These are phyloP conservation scores for Caerostris extrusa DNA, from an alignment of 1,140 invertebrate species.

Conservation along the genomic window DNA sequence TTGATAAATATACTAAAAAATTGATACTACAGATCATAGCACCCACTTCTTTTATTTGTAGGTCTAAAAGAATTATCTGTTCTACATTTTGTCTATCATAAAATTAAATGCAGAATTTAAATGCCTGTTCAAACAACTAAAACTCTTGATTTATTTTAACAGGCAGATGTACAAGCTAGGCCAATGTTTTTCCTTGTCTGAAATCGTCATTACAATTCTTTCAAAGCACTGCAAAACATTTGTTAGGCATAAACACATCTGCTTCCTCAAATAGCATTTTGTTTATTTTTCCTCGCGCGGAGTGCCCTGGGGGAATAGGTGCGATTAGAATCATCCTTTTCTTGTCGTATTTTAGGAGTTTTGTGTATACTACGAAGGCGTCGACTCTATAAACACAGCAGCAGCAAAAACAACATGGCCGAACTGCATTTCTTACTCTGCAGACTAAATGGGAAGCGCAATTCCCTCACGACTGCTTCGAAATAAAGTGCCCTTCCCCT, in stretches of 20 bases:
- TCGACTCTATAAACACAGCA: slow-evolving; percentile 3
- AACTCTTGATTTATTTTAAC: not conserved
- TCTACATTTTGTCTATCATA: no score
- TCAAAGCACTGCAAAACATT: not conserved
- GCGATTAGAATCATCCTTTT: not conserved
- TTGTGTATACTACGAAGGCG: not conserved
- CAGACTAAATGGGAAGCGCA: not conserved
- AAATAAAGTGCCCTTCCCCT: slow-evolving; percentile 5
- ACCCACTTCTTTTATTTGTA: no score
- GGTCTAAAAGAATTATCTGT: no score
- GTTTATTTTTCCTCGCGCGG: not conserved
- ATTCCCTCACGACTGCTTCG: not conserved
- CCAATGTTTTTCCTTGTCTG: not conserved
- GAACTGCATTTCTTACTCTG: not conserved
- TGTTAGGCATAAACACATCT: not conserved
- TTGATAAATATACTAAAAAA: no score
- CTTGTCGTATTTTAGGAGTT: not conserved
- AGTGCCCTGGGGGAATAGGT: not conserved
- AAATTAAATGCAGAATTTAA: no score
- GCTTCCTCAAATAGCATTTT: not conserved
- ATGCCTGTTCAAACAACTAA: no score
- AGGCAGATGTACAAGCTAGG: not conserved
- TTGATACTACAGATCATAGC: no score
- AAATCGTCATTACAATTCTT: not conserved
- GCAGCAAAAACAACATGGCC: not conserved